These are phyloP conservation scores for Atta texana DNA, from an alignment of 1,140 invertebrate genomes.

Conservation along the genomic window DNA sequence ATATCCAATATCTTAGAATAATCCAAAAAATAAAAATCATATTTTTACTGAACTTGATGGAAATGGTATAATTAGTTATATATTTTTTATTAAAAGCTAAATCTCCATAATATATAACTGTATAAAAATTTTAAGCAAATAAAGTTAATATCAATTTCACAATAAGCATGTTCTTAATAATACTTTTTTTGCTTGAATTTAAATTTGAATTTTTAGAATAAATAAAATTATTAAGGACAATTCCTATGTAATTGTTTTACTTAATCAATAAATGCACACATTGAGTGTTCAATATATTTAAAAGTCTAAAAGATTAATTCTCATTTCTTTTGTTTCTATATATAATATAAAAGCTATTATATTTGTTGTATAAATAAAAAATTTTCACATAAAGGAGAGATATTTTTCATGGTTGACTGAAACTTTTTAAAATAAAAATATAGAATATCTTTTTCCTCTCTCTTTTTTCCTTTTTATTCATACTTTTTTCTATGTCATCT, in stretches of 20 bases:
- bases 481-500: constrained; percentile 12
- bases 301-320: not conserved
- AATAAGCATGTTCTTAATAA: not conserved
- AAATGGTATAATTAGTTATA: not conserved
- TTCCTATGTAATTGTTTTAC: not conserved
- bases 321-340: not conserved
- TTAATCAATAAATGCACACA: not conserved
- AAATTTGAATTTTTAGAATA: not conserved
- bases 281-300: not conserved
- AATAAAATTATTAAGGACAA: not conserved
- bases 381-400: not conserved
- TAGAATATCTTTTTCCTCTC: not conserved
- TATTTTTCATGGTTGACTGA: not conserved
- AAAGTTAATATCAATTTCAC: not conserved
- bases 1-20: constrained; percentile 3
- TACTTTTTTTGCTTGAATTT: not conserved
- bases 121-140: not conserved
- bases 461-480: constrained; percentile 1
- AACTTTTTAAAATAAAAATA: constrained; percentile 34
- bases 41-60: constrained; percentile 5
- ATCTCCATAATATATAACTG: not conserved
- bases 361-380: constrained; percentile 14
- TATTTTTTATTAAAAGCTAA: constrained; percentile 22
- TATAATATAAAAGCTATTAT: not conserved
- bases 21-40: not conserved